Evolutionary conservation across 2,797 vertebrate species (phyloP).

Genomic region (Chloroceryle amazona): DNA sequence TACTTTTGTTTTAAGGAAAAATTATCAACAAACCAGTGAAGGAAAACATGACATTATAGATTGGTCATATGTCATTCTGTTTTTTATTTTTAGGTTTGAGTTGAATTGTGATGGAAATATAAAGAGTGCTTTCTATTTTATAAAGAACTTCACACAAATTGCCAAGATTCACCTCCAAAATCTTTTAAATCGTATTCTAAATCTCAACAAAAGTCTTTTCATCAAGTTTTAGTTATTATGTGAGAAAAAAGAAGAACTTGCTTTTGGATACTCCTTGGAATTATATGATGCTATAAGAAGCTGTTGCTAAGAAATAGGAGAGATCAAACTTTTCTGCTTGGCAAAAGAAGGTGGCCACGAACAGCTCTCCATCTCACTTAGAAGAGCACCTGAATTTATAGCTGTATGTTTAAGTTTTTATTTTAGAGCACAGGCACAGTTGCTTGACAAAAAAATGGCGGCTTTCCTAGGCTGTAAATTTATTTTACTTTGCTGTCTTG

Average conservation of each 20-base stretch:
- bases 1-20: background rate
- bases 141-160: conserved; percentile 38
- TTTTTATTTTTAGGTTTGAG: background rate
- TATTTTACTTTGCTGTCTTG: conserved; percentile 18
- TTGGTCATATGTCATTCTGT: background rate
- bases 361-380: conserved; percentile 11
- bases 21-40: background rate
- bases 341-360: conserved; percentile 1
- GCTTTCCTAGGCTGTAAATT: conserved; percentile 28
- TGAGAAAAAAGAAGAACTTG: conserved; percentile 50
- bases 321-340: conserved; percentile 30
- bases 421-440: conserved; percentile 1
- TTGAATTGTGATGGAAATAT: conserved; percentile 14
- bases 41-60: background rate
- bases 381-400: conserved; percentile 9
- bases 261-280: conserved; percentile 61
- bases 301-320: conserved; percentile 39
- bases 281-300: conserved; percentile 36
- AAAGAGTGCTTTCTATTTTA: conserved; percentile 28
- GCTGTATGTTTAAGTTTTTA: conserved; percentile 16
- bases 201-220: conserved; percentile 50
- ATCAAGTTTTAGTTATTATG: conserved; percentile 41
- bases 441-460: conserved; percentile 49
- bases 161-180: conserved; percentile 37
- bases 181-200: conserved; percentile 60